Evolutionary conservation across 1,140 invertebrate genomes (phyloP).

Genomic region (Zaprionus africanus): DNA sequence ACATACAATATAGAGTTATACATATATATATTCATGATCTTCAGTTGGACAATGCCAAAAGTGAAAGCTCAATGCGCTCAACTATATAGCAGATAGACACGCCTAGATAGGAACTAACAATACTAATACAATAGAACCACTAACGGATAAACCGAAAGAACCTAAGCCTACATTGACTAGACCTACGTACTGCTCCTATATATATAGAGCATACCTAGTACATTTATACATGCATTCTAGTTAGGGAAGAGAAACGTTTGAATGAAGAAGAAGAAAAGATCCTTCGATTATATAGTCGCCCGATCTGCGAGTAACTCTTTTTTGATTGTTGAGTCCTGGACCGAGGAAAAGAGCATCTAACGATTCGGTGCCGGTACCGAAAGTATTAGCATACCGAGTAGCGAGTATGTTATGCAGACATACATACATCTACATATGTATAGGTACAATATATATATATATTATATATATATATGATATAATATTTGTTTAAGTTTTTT

Average conservation of each 20-base stretch:
- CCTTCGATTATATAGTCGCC: constrained; percentile 1
- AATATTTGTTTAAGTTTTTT: constrained; percentile 7
- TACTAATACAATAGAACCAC: constrained; percentile 1
- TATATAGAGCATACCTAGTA: not conserved
- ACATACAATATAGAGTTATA: constrained; percentile 9
- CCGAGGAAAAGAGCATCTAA: constrained; percentile 41
- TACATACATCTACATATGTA: constrained; percentile 8
- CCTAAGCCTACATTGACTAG: not conserved
- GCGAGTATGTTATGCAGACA: not conserved
- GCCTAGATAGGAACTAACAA: constrained; percentile 28
- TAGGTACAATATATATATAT: constrained; percentile 5
- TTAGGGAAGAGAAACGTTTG: not conserved
- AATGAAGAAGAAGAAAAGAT: not conserved
- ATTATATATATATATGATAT: constrained; percentile 11
- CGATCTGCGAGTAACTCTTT: not conserved
- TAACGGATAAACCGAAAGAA: not conserved
- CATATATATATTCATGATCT: constrained; percentile 10
- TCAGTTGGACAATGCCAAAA: constrained; percentile 14
- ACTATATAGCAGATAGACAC: constrained; percentile 20
- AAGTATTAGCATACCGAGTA: constrained; percentile 6
- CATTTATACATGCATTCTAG: not conserved
- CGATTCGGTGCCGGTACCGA: constrained; percentile 40
- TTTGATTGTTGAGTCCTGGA: not conserved
- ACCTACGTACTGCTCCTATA: not conserved
- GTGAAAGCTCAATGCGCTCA: constrained; percentile 18